Evolutionary conservation across 2,113 vertebrate genomes (phyloP).

Genomic region (Rhagologus leucostigma): DNA sequence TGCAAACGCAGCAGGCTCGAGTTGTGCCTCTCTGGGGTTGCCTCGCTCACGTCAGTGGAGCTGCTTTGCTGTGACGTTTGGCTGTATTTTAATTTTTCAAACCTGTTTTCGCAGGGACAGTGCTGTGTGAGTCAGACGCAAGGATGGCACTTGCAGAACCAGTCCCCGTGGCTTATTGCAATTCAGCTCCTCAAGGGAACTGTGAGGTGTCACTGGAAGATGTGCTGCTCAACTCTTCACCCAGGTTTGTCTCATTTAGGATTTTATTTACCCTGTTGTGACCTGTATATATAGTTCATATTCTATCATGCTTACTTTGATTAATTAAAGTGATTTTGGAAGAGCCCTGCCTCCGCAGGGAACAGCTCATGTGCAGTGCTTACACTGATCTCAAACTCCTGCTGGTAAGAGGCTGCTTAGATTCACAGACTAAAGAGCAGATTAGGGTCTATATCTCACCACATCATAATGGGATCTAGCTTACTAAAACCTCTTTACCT

Average conservation of each 20-base stretch:
- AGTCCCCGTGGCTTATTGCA: background rate
- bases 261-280: background rate
- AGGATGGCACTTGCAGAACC: slow-evolving; percentile 59
- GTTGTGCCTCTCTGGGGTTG: accelerated
- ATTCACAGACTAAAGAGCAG: background rate
- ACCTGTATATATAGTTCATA: accelerated
- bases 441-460: background rate
- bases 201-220: slow-evolving; percentile 39
- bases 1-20: accelerated
- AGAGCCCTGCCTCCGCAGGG: background rate
- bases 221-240: background rate
- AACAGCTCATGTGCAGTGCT: background rate
- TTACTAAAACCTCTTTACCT: background rate
- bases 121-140: slow-evolving; percentile 69
- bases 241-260: slow-evolving; percentile 63
- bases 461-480: background rate
- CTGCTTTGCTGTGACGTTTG: background rate
- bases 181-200: slow-evolving; percentile 7
- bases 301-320: background rate
- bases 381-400: background rate
- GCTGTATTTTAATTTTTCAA: background rate
- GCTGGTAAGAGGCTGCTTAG: background rate
- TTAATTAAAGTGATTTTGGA: background rate
- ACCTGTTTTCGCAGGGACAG: slow-evolving; percentile 63
- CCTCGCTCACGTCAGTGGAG: accelerated